Evolutionary conservation across 2,888 invertebrate genomes (phyloP).

Genomic region (Scaeva pyrastri): DNA sequence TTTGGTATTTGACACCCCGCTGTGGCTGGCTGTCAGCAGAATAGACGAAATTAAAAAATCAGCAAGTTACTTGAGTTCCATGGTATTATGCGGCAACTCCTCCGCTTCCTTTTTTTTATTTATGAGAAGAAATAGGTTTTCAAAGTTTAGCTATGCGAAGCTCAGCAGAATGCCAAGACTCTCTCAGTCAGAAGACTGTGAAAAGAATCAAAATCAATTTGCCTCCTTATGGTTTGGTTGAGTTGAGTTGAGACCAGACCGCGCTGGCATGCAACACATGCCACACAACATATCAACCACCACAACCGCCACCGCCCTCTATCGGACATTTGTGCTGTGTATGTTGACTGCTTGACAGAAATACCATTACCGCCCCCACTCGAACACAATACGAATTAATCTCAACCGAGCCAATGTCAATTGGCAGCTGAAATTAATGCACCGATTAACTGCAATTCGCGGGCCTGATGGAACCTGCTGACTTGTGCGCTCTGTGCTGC

Average conservation of each 20-base stretch:
- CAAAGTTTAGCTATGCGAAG: not conserved
- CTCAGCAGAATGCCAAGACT: constrained; percentile 19
- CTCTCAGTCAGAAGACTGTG: not conserved
- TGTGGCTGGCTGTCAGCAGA: constrained; percentile 75
- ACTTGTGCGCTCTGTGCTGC: constrained; percentile 57
- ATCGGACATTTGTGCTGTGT: constrained; percentile 67
- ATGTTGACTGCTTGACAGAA: constrained; percentile 75
- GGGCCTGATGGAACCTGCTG: constrained; percentile 75
- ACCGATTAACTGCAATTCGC: constrained; percentile 75
- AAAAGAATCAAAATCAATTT: constrained; percentile 66
- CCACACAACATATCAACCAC: not conserved
- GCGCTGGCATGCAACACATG: not conserved
- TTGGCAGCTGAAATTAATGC: constrained; percentile 76
- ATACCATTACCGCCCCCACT: constrained; percentile 75
- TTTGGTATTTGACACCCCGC: constrained; percentile 75
- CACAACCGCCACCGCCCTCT: constrained; percentile 44
- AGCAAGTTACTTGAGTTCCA: constrained; percentile 26
- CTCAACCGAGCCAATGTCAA: constrained; percentile 73
- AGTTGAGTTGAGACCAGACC: not conserved
- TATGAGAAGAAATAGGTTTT: not conserved
- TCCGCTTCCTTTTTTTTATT: constrained; percentile 63
- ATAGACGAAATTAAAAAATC: constrained; percentile 36
- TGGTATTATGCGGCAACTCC: constrained; percentile 48
- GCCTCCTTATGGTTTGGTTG: constrained; percentile 52
- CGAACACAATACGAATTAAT: constrained; percentile 74